Conservation (phyloP, 2,888 invertebrate genomes). For the Meteorus colon region DNA sequence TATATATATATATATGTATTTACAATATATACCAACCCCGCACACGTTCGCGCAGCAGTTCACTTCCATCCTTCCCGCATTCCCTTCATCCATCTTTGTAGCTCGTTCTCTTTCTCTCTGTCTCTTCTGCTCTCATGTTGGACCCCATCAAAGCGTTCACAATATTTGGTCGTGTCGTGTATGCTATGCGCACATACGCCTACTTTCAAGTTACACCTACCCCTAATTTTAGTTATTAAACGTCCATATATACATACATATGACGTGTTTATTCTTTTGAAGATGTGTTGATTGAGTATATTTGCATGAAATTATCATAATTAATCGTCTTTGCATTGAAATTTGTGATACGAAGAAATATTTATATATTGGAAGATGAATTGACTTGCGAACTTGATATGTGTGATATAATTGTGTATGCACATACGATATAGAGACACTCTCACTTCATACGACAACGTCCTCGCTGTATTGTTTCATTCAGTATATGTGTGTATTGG, state of each 20-base stretch:
- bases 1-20: background rate
- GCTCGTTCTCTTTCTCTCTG: background rate
- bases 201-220: background rate
- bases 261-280: background rate
- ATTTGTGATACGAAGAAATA: background rate
- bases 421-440: too few relatives aligned
- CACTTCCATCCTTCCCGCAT: background rate
- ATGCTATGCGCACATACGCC: too few relatives aligned
- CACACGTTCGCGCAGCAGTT: conserved; percentile 36
- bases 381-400: too few relatives aligned
- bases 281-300: too few relatives aligned
- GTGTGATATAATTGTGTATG: too few relatives aligned
- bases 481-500: background rate
- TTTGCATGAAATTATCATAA: too few relatives aligned
- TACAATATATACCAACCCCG: conserved; percentile 31
- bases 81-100: background rate
- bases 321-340: too few relatives aligned
- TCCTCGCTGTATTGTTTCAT: background rate
- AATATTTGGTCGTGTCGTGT: background rate
- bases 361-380: background rate
- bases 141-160: conserved; percentile 6
- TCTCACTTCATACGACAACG: too few relatives aligned
- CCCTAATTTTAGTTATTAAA: conserved; percentile 11
- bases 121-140: background rate
- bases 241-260: background rate